Conservation (phyloP, 2,797 vertebrate species). For the Aplochiton taeniatus region DNA sequence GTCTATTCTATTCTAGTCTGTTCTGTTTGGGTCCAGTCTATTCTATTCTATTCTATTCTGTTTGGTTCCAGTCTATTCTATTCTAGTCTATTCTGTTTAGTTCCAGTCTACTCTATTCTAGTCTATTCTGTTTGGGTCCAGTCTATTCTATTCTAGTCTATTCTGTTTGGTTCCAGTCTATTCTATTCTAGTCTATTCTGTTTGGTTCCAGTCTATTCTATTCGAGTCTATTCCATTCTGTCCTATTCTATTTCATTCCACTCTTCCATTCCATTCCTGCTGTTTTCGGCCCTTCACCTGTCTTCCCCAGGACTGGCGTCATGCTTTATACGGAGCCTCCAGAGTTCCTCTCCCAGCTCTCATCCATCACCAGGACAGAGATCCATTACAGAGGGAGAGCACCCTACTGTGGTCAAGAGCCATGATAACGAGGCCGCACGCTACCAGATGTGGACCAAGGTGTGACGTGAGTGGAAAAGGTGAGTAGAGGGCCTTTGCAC, state of each 20-base stretch:
- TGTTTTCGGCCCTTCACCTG: slow-evolving; percentile 43
- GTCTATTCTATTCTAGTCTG: background rate
- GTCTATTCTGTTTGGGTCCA: too few species aligned
- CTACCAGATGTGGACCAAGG: slow-evolving; percentile 71
- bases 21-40: too few species aligned
- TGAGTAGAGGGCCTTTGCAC: slow-evolving; percentile 34
- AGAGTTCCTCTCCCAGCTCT: slow-evolving; percentile 57
- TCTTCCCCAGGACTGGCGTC: slow-evolving; percentile 51
- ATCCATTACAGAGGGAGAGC: slow-evolving; percentile 51
- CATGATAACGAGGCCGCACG: slow-evolving; percentile 63
- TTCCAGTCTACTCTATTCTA: background rate
- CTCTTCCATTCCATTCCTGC: slow-evolving; percentile 10
- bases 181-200: slow-evolving; percentile 1
- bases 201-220: slow-evolving; percentile 2
- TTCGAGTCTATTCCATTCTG: too few species aligned
- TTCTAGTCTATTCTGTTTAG: slow-evolving; percentile 3
- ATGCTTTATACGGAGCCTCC: slow-evolving; percentile 47
- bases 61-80: background rate
- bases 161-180: background rate
- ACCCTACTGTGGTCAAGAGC: slow-evolving; percentile 62
- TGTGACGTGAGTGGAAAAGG: slow-evolving; percentile 38
- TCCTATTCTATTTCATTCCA: too few species aligned
- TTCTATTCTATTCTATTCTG: background rate
- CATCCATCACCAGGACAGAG: slow-evolving; percentile 72
- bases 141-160: too few species aligned